Evolutionary conservation across 2,113 vertebrate species (phyloP), one percentile per base, ranked within the genome.

Genomic region (Cichladusa arquata): DNA sequence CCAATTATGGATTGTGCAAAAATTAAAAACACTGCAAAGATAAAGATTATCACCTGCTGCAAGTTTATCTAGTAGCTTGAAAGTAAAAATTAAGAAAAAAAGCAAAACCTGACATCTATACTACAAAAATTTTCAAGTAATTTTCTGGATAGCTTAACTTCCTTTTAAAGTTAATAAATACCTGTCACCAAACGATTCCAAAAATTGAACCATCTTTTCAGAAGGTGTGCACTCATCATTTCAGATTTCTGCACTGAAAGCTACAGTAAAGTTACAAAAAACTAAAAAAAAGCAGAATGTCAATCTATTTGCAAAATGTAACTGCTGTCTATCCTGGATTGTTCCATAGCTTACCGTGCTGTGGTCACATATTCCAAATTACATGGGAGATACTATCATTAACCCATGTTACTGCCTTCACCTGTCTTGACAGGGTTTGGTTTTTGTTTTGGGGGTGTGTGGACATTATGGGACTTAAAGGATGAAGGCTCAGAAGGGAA

Each of bases 51-150:
- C 6, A 24, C 16, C 5, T 69, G 38, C 20, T 60, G 8, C 16
- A 84, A 58, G 45, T 70, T 72, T 61, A 87, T 20, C 10, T 1
- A 2, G 0, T 14, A 51, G 33, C 5, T 23, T 65, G 22, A 81
- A 70, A 70, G 33, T 8, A 34, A 64, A 74, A 11, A 19, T 58
- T 33, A 18, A 34, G 23, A 1, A 70, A 87, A 77, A 72, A 38
- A 69, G 28, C 17, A 1, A 42, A 25, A 25, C 24, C 28, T 69
- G 5, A 45, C 0, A 0, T 7, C 1, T 18, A 36, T 18, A 36
- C 31, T 36, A 60, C 33, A 91, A 78, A 84, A 87, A 58, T 11
- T 64, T 19, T 28, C 29, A 34, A 51, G 34, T 34, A 40, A 48
- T 51, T 56, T 40, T 74, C 38, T 64, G 4, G 24, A 38, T 7